Evolutionary conservation across 2,888 invertebrate genomes (phyloP).

Genomic region (Craniophora ligustri): DNA sequence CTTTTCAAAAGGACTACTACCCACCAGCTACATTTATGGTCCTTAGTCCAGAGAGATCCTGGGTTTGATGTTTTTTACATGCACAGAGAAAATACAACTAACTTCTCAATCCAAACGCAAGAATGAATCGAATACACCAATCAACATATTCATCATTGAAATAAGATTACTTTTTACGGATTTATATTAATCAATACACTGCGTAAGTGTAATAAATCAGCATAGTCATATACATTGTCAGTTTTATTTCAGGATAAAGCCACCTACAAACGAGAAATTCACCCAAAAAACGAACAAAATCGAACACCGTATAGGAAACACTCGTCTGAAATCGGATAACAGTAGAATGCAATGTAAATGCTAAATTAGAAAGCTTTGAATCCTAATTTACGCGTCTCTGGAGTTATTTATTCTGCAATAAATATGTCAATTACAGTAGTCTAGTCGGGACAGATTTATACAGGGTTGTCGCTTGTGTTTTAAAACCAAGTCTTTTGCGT

Average conservation of each 20-base stretch:
- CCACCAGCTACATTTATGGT: slow-evolving; percentile 28
- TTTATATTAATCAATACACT: no score
- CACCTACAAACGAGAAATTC: slow-evolving; percentile 21
- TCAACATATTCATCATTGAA: no score
- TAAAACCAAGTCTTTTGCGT: slow-evolving; percentile 47
- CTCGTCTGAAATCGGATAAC: slow-evolving; percentile 58
- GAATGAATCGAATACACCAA: no score
- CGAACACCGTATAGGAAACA: slow-evolving; percentile 22
- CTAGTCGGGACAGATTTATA: slow-evolving; percentile 70
- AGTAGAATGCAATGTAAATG: slow-evolving; percentile 59
- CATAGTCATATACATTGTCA: neutral
- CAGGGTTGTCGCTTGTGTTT: slow-evolving; percentile 50
- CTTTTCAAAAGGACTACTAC: slow-evolving; percentile 24
- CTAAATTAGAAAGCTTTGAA: slow-evolving; percentile 70
- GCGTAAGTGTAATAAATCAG: no score
- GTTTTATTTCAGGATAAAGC: slow-evolving; percentile 5
- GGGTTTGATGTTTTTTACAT: neutral
- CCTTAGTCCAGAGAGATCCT: slow-evolving; percentile 2
- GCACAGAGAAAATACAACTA: neutral
- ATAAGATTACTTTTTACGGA: no score
- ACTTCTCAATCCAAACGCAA: neutral
- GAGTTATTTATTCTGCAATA: slow-evolving; percentile 76
- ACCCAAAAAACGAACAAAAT: slow-evolving; percentile 20
- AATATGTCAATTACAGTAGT: slow-evolving; percentile 77
- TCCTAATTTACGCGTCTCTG: slow-evolving; percentile 71